Percentiles rank a stretch among this genome's conserved stretches.
phyloP scores from a whole-genome alignment of 1,140 invertebrate genomes.

The Drosophila murphyi region DNA sequence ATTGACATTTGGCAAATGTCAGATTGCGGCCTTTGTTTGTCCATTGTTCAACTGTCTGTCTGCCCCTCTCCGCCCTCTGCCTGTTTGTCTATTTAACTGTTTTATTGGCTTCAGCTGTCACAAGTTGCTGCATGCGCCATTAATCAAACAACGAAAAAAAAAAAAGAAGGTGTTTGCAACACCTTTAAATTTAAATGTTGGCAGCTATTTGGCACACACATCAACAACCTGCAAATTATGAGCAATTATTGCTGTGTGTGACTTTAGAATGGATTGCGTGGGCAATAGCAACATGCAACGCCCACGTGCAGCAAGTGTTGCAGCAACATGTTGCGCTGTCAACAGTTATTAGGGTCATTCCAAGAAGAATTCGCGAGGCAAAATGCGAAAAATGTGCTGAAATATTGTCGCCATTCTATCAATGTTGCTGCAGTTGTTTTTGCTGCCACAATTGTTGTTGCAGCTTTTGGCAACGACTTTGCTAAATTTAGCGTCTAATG shows the following conservation, averaged over 20 bases:
- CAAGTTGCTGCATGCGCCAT: conserved; percentile 20
- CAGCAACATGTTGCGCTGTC: conserved; percentile 64
- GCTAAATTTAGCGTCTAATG: conserved; percentile 81
- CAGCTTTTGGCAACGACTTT: conserved; percentile 19
- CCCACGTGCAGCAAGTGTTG: conserved; percentile 46
- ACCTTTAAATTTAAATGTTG: conserved; percentile 48
- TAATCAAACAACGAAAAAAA: conserved; percentile 29
- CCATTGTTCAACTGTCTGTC: conserved; percentile 43
- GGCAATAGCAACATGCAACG: conserved; percentile 33
- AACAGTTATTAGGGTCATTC: conserved; percentile 58
- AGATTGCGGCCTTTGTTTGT: conserved; percentile 50
- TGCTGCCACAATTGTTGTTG: background rate
- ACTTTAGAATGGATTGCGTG: conserved; percentile 31
- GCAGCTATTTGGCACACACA: conserved; percentile 7
- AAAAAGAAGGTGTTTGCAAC: conserved; percentile 43
- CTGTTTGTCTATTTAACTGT: conserved; percentile 17
- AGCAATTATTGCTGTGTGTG: conserved; percentile 47
- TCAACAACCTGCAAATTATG: conserved; percentile 70
- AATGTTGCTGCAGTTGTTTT: conserved; percentile 23
- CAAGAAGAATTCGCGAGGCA: conserved; percentile 37
- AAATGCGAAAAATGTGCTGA: conserved; percentile 15
- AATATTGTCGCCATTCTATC: conserved; percentile 50
- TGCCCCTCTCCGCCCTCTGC: conserved; percentile 17
- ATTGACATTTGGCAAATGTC: conserved; percentile 78
- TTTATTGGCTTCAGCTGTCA: conserved; percentile 35